Conservation (phyloP, 92 coral and sea anemone species). For the Nematostella vectensis region DNA sequence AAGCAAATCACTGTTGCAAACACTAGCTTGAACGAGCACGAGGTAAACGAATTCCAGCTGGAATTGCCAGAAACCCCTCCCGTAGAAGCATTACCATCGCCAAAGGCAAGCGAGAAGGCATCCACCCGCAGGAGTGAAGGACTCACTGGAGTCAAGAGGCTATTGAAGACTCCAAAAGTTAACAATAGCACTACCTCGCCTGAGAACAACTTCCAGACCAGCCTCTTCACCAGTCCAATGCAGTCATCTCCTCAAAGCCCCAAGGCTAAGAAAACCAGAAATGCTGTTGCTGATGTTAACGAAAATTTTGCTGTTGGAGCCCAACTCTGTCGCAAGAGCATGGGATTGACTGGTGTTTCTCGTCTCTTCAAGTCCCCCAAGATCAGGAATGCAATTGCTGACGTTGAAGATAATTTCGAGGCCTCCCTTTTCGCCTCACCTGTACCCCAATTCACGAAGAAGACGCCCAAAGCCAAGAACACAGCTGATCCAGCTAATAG, state of each 20-base stretch:
- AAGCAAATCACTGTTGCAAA: slow-evolving; percentile 1
- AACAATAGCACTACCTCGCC: slow-evolving; percentile 19
- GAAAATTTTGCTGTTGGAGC: slow-evolving; percentile 17
- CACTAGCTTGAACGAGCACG: background rate
- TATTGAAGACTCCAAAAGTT: slow-evolving; percentile 50
- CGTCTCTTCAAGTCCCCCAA: slow-evolving; percentile 36
- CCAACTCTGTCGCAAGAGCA: slow-evolving; percentile 23
- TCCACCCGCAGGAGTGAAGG: slow-evolving; percentile 34
- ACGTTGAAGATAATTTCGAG: slow-evolving; percentile 34
- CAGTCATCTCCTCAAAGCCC: slow-evolving; percentile 6
- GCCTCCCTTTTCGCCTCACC: slow-evolving; percentile 37
- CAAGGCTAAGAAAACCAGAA: slow-evolving; percentile 19
- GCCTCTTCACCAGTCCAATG: slow-evolving; percentile 33
- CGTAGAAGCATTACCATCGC: slow-evolving; percentile 7
- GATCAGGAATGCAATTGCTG: slow-evolving; percentile 15
- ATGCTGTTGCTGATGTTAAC: slow-evolving; percentile 19
- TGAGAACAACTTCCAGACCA: slow-evolving; percentile 52
- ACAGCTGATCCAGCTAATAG: background rate
- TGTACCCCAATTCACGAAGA: slow-evolving; percentile 2
- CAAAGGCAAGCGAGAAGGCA: background rate
- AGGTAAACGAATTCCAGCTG: background rate
- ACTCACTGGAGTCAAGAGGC: slow-evolving; percentile 35
- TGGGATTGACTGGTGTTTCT: slow-evolving; percentile 21
- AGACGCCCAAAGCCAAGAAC: background rate
- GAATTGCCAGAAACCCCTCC: background rate